Evolutionary conservation across 1,140 invertebrate genomes (phyloP).

Genomic region (Drosophila simulans): DNA sequence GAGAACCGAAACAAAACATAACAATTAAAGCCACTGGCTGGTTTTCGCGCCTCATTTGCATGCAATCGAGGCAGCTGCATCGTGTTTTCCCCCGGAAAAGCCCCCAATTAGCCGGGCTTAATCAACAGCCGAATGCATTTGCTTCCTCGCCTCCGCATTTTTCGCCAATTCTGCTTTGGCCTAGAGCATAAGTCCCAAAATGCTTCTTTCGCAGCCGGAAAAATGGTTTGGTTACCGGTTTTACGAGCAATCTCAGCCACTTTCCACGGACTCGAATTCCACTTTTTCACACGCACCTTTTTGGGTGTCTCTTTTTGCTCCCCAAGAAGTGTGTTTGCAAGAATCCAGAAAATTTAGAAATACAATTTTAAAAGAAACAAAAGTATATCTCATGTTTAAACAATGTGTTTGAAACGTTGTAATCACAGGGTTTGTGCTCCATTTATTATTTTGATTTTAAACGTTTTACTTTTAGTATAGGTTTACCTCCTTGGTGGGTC

Average conservation of each 20-base stretch:
- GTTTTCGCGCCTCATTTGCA: conserved; percentile 29
- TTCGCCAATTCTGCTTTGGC: background rate
- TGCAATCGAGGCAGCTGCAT: conserved; percentile 16
- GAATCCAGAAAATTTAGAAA: background rate
- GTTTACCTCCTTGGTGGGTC: background rate
- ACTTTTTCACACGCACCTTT: background rate
- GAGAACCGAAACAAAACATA: conserved; percentile 13
- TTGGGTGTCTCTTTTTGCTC: conserved; percentile 7
- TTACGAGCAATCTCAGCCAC: conserved; percentile 16
- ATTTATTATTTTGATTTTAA: background rate
- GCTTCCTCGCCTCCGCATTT: background rate
- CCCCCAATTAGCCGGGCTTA: conserved; percentile 17
- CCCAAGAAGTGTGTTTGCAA: conserved; percentile 8
- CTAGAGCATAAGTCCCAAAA: conserved; percentile 24
- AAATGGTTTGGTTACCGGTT: conserved; percentile 16
- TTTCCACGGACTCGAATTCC: background rate
- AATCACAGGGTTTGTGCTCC: too few relatives aligned
- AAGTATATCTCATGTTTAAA: background rate
- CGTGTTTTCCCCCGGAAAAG: background rate
- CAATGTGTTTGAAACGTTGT: too few relatives aligned
- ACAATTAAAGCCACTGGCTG: conserved; percentile 28
- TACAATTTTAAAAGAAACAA: background rate
- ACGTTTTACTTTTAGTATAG: background rate
- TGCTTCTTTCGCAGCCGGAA: conserved; percentile 1
- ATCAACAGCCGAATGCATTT: conserved; percentile 17